Evolutionary conservation across 1,140 invertebrate genomes (phyloP).

Genomic region (Lutraria rhynchaena): DNA sequence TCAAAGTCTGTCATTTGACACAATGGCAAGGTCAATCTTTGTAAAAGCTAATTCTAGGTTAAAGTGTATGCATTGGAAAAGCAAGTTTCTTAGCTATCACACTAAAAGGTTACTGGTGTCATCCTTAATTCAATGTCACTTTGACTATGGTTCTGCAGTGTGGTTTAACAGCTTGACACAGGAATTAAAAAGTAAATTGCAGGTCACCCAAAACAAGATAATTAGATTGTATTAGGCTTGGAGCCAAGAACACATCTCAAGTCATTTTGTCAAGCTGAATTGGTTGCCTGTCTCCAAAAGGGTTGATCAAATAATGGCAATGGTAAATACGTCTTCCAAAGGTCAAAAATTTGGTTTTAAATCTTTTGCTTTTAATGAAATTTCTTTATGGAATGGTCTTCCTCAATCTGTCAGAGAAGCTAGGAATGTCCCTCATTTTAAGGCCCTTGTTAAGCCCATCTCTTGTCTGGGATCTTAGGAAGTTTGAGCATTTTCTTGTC

Average conservation of each 20-base stretch:
- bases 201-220: neutral
- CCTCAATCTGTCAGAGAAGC: too few species aligned
- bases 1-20: conserved; percentile 24
- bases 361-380: too few species aligned
- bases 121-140: neutral
- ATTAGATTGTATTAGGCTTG: neutral
- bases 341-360: too few species aligned
- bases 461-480: too few species aligned
- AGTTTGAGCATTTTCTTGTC: too few species aligned
- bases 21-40: conserved; percentile 15
- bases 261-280: neutral
- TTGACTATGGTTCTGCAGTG: conserved; percentile 24
- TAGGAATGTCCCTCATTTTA: too few species aligned
- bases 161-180: conserved; percentile 22
- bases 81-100: conserved; percentile 9
- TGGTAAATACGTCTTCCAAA: neutral
- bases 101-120: conserved; percentile 12
- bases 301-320: conserved; percentile 2
- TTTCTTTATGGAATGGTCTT: too few species aligned
- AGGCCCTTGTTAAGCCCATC: too few species aligned
- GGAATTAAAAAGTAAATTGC: conserved; percentile 22
- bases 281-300: conserved; percentile 6
- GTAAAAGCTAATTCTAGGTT: too few species aligned
- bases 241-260: neutral
- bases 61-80: conserved; percentile 7